Conservation (phyloP, 2,113 vertebrate species). For the Grallaria varia region DNA sequence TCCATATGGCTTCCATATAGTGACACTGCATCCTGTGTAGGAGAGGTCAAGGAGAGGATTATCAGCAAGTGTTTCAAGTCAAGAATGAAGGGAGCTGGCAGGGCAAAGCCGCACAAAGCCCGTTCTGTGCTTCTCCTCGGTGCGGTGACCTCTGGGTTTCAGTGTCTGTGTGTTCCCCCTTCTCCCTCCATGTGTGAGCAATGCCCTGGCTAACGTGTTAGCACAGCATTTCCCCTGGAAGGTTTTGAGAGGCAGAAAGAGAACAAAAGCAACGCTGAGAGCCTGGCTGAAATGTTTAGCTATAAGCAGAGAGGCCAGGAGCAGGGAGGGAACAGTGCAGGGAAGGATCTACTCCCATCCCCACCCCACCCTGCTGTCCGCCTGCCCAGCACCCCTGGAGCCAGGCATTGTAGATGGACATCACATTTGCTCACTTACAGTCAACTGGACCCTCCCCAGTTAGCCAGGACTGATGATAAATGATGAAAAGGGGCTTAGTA, state of each 20-base stretch:
- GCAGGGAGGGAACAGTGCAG: not conserved
- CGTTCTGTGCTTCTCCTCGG: slow-evolving; percentile 48
- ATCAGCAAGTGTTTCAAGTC: slow-evolving; percentile 61
- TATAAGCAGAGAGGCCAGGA: not conserved
- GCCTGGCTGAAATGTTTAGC: not conserved
- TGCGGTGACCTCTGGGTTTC: not conserved
- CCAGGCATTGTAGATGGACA: not conserved
- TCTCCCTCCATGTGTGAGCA: not conserved
- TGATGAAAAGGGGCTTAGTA: not conserved
- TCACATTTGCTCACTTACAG: not conserved
- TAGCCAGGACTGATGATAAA: not conserved
- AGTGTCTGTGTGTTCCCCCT: not conserved
- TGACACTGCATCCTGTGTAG: slow-evolving; percentile 44
- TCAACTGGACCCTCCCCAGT: not conserved
- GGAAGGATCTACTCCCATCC: not conserved
- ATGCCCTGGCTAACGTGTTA: not conserved
- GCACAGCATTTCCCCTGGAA: not conserved
- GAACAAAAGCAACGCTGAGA: slow-evolving; percentile 25
- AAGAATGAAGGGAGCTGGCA: slow-evolving; percentile 46
- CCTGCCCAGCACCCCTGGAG: not conserved
- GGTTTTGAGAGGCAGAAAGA: not conserved
- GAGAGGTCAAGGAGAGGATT: slow-evolving; percentile 61
- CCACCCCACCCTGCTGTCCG: not conserved
- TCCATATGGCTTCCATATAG: slow-evolving; percentile 63
- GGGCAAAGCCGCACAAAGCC: slow-evolving; percentile 39